Evolutionary conservation across 92 coral and sea anemone genomes (phyloP).

Genomic region (Meandrina meandrites): DNA sequence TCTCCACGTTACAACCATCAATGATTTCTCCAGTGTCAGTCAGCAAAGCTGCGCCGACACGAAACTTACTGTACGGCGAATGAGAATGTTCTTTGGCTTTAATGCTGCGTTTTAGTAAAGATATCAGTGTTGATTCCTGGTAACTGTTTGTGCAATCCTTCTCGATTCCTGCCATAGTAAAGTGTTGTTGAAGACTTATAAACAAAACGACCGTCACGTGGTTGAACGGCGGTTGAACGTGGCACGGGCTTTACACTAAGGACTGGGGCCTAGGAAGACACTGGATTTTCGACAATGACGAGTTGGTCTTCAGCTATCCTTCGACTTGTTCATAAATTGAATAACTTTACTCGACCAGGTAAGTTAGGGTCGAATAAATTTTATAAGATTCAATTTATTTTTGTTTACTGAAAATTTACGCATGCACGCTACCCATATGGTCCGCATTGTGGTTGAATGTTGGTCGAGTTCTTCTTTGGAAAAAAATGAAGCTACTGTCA

Average conservation of each 20-base stretch:
- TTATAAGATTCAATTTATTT: too few species aligned
- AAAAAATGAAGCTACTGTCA: too few species aligned
- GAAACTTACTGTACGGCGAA: slow-evolving; percentile 96
- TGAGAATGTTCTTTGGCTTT: slow-evolving; percentile 85
- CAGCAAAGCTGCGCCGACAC: slow-evolving; percentile 94
- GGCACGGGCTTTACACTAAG: neutral
- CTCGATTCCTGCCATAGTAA: neutral
- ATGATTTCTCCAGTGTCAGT: slow-evolving; percentile 79
- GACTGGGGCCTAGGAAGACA: neutral
- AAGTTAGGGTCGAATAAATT: neutral
- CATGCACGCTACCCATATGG: too few species aligned
- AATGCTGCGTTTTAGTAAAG: slow-evolving; percentile 47
- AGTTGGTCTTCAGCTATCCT: slow-evolving; percentile 46
- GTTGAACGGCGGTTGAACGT: neutral
- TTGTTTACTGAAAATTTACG: too few species aligned
- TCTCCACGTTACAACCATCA: slow-evolving; percentile 95
- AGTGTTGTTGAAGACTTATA: neutral
- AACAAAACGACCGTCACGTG: neutral
- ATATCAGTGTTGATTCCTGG: slow-evolving; percentile 2
- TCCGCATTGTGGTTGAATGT: too few species aligned
- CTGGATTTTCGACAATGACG: neutral
- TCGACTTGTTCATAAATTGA: slow-evolving; percentile 43
- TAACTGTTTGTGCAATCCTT: neutral
- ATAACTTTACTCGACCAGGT: slow-evolving; percentile 57
- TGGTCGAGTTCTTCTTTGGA: too few species aligned